Base-by-base conservation (phyloP, 2,797 vertebrate species). In the Darevskia mixta region DNA sequence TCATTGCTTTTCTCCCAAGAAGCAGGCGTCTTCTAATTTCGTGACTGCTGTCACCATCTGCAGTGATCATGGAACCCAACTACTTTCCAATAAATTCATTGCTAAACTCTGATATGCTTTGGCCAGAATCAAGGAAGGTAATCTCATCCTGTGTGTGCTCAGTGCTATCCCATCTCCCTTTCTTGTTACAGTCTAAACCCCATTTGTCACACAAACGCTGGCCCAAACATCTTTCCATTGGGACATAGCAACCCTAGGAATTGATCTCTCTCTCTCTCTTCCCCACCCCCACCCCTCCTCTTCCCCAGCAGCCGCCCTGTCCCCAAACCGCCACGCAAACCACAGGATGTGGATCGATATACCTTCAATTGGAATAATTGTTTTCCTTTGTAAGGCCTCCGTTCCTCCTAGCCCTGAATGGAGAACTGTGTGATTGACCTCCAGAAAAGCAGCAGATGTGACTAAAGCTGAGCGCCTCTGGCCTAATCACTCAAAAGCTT, bases 361-460 rank as follows among this genome's bases (percentile, higher is more conserved):
- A 95, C 94, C 96, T 92, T 95, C 95, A 94, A 95, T 91, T 94
- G 94, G 95, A 96, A 95, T 96, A 96, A 97, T 95, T 95, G 92
- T 97, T 96, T 96, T 95, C 96, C 95, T 96, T 96, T 95, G 94
- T 96, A 95, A 95, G 93, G 95, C 88, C 94, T 64, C 94, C 93
- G 95, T 95, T 96, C 95, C 95, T 96, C 94, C 92, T 93, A 94
- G 91, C 79, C 61, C 83, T 89, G 88, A 95, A 96, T 94, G 90
- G 96, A 96, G 93, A 96, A 93, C 90, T 91, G 92, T 96, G 95
- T 95, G 95, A 95, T 93, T 95, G 96, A 95, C 95, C 95, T 96
- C 92, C 82, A 96, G 95, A 91, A 97, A 96, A 95, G 92, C 92
- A 97, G 95, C 97, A 97, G 96, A 96, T 97, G 96, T 95, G 95